Evolutionary conservation across 2,797 vertebrate genomes (phyloP).

Genomic region (Tachyglossus aculeatus): DNA sequence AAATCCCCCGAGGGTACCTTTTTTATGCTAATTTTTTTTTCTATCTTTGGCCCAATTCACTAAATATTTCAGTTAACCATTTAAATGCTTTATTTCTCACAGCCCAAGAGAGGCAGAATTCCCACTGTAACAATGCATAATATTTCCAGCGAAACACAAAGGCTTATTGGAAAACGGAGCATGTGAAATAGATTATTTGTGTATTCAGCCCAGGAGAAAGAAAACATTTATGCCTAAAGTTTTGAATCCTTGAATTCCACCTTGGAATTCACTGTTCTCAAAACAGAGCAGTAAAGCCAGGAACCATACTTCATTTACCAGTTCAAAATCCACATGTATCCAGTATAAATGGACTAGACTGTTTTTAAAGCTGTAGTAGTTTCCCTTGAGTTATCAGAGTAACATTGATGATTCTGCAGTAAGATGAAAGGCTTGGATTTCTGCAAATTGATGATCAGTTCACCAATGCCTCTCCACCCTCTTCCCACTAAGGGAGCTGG

Average conservation of each 20-base stretch:
- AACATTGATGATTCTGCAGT: not conserved
- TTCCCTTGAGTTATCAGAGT: conserved; percentile 6
- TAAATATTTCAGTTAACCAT: conserved; percentile 58
- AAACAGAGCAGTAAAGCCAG: not conserved
- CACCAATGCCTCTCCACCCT: not conserved
- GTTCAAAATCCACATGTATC: not conserved
- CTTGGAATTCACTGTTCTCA: conserved; percentile 13
- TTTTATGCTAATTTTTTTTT: conserved; percentile 55
- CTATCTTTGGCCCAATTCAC: conserved; percentile 47
- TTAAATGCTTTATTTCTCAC: conserved; percentile 32
- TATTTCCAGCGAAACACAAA: conserved; percentile 10
- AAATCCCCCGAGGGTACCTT: conserved; percentile 35
- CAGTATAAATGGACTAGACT: no score
- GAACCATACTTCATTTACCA: conserved; percentile 3
- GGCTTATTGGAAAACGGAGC: not conserved
- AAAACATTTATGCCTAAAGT: conserved; percentile 38
- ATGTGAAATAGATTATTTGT: conserved; percentile 32
- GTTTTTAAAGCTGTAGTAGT: no score
- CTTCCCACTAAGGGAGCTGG: not conserved
- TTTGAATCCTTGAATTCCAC: not conserved
- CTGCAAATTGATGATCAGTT: not conserved
- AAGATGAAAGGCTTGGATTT: not conserved
- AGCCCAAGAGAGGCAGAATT: conserved; percentile 3
- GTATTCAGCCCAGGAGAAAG: conserved; percentile 30
- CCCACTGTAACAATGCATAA: conserved; percentile 14